These are phyloP conservation scores for Hyla sarda DNA, from an alignment of 2,113 vertebrate species.

Conservation along the genomic window DNA sequence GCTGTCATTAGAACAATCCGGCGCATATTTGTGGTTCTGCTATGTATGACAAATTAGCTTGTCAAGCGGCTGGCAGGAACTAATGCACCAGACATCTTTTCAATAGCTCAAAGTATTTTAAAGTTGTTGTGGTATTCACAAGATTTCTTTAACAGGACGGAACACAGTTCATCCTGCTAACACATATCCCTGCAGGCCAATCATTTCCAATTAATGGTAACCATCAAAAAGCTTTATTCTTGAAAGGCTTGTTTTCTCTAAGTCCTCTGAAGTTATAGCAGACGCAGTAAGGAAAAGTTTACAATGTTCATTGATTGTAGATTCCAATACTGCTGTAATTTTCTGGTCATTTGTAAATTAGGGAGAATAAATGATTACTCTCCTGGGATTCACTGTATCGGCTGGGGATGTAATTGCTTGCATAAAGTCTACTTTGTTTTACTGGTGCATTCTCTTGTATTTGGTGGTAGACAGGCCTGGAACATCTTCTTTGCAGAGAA, in stretches of 20 bases:
- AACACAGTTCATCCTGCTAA: conserved; percentile 54
- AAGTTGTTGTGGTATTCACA: conserved; percentile 56
- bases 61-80: conserved; percentile 42
- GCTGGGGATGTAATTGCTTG: neutral
- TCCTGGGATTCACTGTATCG: neutral
- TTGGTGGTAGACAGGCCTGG: conserved; percentile 8
- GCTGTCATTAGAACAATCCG: conserved; percentile 65
- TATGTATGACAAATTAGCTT: conserved; percentile 57
- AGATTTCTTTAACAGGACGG: conserved; percentile 32
- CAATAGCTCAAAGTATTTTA: conserved; percentile 49
- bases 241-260: conserved; percentile 18
- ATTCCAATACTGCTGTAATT: conserved; percentile 22
- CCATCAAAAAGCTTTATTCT: conserved; percentile 35
- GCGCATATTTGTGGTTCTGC: conserved; percentile 53
- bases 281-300: conserved; percentile 9
- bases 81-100: conserved; percentile 43
- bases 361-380: conserved; percentile 2
- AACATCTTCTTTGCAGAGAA: conserved; percentile 12
- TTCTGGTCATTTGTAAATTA: conserved; percentile 24
- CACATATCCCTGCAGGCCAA: conserved; percentile 52
- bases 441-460: neutral
- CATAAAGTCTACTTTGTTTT: neutral
- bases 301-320: neutral
- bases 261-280: neutral
- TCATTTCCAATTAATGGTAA: conserved; percentile 40